These are phyloP conservation scores for Scaptomyza hsui DNA, from an alignment of 1,140 invertebrate genomes.

Conservation along the genomic window DNA sequence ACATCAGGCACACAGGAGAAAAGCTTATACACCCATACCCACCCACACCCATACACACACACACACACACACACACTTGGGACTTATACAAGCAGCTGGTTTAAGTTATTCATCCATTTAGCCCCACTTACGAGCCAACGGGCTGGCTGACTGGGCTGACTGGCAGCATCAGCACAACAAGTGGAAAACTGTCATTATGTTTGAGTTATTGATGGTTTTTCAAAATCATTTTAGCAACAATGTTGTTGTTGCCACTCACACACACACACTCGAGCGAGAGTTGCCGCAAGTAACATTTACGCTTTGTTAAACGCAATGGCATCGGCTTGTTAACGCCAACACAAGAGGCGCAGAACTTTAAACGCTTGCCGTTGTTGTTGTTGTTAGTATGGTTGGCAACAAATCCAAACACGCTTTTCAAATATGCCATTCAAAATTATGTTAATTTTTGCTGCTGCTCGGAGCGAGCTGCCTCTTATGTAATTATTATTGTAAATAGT, in stretches of 20 bases:
- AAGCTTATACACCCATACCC: slow-evolving; percentile 1
- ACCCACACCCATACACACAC: slow-evolving; percentile 20
- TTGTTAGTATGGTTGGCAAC: neutral
- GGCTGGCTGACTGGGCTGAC: slow-evolving; percentile 1
- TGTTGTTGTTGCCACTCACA: slow-evolving; percentile 44
- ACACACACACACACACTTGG: slow-evolving; percentile 11
- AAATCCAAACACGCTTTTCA: slow-evolving; percentile 17
- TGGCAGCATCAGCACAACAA: slow-evolving; percentile 68
- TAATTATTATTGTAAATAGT: slow-evolving; percentile 81
- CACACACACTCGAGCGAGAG: neutral
- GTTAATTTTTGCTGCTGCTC: slow-evolving; percentile 54
- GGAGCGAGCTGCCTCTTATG: slow-evolving; percentile 34
- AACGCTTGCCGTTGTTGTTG: neutral
- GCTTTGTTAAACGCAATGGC: slow-evolving; percentile 71
- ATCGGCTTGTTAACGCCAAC: slow-evolving; percentile 71
- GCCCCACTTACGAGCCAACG: slow-evolving; percentile 60
- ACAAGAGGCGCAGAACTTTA: slow-evolving; percentile 66
- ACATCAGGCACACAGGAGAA: slow-evolving; percentile 33
- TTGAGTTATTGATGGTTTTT: slow-evolving; percentile 82
- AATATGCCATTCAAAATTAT: slow-evolving; percentile 71
- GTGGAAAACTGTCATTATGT: slow-evolving; percentile 81
- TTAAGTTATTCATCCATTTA: slow-evolving; percentile 83
- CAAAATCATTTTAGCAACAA: slow-evolving; percentile 80
- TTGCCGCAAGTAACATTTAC: slow-evolving; percentile 61
- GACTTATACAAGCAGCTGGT: slow-evolving; percentile 57